Conservation (phyloP, 2,797 vertebrate species). For the Gadopsis marmoratus region DNA sequence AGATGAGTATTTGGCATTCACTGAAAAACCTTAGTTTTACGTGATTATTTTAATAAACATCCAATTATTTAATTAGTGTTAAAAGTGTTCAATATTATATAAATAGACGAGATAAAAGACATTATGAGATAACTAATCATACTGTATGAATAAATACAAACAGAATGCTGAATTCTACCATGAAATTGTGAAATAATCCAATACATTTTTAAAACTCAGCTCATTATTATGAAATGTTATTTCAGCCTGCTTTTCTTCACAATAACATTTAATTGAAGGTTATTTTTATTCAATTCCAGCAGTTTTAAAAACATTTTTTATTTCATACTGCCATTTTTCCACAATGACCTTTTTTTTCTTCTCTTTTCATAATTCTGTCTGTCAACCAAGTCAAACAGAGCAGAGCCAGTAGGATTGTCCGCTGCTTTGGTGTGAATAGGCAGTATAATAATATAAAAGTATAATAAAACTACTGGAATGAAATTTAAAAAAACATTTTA, state of each 20-base stretch:
- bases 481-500: not conserved
- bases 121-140: not conserved
- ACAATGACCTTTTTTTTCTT: too few relatives aligned
- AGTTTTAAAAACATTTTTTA: not conserved
- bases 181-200: not conserved
- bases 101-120: not conserved
- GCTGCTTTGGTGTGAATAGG: not conserved
- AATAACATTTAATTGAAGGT: too few relatives aligned
- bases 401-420: not conserved
- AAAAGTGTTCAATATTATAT: not conserved
- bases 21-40: not conserved
- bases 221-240: too few relatives aligned
- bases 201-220: not conserved
- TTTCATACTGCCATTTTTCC: too few relatives aligned
- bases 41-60: not conserved
- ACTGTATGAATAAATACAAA: not conserved
- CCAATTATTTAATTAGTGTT: not conserved
- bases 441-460: too few relatives aligned
- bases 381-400: not conserved
- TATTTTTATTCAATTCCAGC: not conserved
- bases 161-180: not conserved
- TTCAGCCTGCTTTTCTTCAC: too few relatives aligned
- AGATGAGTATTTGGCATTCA: constrained; percentile 8
- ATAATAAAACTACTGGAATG: not conserved
- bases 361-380: not conserved